A percentile compares a stretch with the other conserved stretches of the same genome.
phyloP scores from a whole-genome alignment of 2,113 vertebrate species.

The Spermophilus dauricus region DNA sequence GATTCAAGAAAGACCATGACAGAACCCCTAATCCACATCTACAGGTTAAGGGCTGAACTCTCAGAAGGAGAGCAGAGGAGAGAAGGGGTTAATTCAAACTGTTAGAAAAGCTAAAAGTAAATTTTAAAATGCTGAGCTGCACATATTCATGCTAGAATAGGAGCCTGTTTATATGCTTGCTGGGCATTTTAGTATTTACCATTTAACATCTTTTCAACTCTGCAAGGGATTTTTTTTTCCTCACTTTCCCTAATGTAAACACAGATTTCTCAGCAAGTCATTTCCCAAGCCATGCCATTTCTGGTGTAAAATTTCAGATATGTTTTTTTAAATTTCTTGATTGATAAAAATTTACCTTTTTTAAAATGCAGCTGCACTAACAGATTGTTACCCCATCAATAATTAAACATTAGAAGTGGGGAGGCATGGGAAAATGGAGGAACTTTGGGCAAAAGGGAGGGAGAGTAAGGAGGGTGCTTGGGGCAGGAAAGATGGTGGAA shows the following conservation, averaged over 20 bases:
- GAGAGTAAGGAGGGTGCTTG: too few relatives aligned
- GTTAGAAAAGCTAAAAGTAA: conserved; percentile 65
- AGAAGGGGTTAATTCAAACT: conserved; percentile 62
- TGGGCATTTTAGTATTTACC: conserved; percentile 71
- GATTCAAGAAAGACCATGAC: neutral
- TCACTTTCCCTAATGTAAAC: conserved; percentile 30
- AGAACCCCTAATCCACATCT: too few relatives aligned
- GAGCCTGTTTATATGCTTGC: conserved; percentile 52
- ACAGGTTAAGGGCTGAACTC: neutral
- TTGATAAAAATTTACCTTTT: conserved; percentile 51
- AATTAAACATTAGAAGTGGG: conserved; percentile 1
- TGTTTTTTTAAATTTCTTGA: neutral
- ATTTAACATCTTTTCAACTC: conserved; percentile 65
- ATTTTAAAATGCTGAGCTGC: conserved; percentile 72
- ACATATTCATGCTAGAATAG: conserved; percentile 47
- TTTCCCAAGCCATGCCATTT: conserved; percentile 59
- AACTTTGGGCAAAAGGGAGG: too few relatives aligned
- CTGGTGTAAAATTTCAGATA: neutral
- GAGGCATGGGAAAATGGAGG: too few relatives aligned
- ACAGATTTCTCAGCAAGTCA: conserved; percentile 57
- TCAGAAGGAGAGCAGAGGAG: neutral
- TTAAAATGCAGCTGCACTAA: neutral
- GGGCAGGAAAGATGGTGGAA: too few relatives aligned
- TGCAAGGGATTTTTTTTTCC: neutral
- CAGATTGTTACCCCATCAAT: neutral